phyloP scores from a whole-genome alignment of 2,888 invertebrate genomes.

The Podotricha telesiphe region DNA sequence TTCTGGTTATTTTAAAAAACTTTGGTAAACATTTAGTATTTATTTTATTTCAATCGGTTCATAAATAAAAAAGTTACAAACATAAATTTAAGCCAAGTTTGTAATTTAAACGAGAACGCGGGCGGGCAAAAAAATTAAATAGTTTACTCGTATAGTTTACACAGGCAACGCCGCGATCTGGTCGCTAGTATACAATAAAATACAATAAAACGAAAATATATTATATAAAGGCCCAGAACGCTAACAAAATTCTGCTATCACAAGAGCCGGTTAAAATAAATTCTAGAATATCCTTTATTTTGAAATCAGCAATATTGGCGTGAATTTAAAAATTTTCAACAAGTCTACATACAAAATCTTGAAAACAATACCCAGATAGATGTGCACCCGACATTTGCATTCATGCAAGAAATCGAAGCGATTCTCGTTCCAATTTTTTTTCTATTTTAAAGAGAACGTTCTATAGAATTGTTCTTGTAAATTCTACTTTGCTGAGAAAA shows the following conservation, averaged over 20 bases:
- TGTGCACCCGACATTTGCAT: constrained; percentile 34
- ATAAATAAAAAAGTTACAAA: too few relatives aligned
- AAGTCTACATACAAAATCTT: constrained; percentile 39
- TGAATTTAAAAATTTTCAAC: constrained; percentile 57
- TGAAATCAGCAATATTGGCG: constrained; percentile 47
- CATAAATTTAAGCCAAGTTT: too few relatives aligned
- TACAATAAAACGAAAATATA: not conserved
- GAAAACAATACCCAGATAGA: constrained; percentile 33
- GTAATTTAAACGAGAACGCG: too few relatives aligned
- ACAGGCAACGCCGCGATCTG: too few relatives aligned
- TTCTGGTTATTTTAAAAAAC: too few relatives aligned
- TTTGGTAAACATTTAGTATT: too few relatives aligned
- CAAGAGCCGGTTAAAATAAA: constrained; percentile 36
- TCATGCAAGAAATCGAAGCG: constrained; percentile 43
- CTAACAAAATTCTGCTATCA: constrained; percentile 16
- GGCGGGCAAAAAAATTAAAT: too few relatives aligned
- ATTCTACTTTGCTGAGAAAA: constrained; percentile 7
- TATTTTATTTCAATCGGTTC: too few relatives aligned
- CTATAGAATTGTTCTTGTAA: constrained; percentile 16
- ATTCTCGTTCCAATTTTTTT: constrained; percentile 32
- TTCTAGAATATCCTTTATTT: constrained; percentile 46
- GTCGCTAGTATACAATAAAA: not conserved
- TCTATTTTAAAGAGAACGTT: constrained; percentile 22
- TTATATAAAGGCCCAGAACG: not conserved
- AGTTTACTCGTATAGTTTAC: too few relatives aligned